Base-by-base conservation (phyloP, 2,113 vertebrate genomes). In the Cololabis saira region DNA sequence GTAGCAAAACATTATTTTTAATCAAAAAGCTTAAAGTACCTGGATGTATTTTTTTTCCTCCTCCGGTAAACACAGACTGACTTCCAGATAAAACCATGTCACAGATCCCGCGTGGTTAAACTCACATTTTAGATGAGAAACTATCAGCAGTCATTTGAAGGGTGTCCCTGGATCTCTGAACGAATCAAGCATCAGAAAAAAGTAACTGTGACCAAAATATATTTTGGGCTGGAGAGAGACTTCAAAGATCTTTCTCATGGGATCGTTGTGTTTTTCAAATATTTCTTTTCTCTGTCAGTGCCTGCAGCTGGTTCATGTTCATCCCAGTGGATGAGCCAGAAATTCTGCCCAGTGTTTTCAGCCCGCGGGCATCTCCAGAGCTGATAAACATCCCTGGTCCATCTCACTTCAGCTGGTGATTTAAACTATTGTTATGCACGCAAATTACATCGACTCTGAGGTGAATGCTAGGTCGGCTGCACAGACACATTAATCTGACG, bases 321-420 rank as follows among this genome's bases (percentile, higher is more conserved):
- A 16, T 24, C 42, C 16, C 22, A 41, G 19, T 33, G 66, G 44
- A 71, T 33, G 15, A 51, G 24, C 44, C 37, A 14, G 30, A 40
- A 22, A 58, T 65, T 19, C 63, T 50, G 52, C 37, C 56, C 67
- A 24, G 48, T 60, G 22, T 61, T 58, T 74, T 75, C 16, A 5
- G 67, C 74, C 76, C 57, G 67, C 67, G 54, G 82, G 50, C 71
- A 21, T 74, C 74, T 68, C 70, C 52, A 54, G 70, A 80, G 73
- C 76, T 58, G 41, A 50, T 40, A 43, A 57, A 37, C 60, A 12
- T 74, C 76, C 68, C 74, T 21, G 74, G 30, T 67, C 62, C 52
- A 9, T 33, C 70, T 51, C 22, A 19, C 70, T 53, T 60, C 61
- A 54, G 63, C 58, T 69, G 64, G 21, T 48, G 18, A 56, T 59